A percentile compares a stretch with the other conserved stretches of the same genome.
Evolutionary conservation across 2,888 invertebrate genomes (phyloP).

Genomic region (Drosophila paramelanica): DNA sequence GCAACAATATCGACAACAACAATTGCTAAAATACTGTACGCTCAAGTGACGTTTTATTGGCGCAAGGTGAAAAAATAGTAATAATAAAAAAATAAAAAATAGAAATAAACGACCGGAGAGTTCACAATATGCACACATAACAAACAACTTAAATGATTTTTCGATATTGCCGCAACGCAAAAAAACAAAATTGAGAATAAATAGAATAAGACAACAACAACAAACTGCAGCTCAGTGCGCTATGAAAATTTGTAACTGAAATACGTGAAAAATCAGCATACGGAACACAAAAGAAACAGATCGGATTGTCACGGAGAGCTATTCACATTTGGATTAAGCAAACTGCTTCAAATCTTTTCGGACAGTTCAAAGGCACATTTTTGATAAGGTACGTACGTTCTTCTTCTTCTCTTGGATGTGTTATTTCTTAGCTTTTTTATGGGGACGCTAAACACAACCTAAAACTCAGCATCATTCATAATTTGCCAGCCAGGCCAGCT

Average conservation of each 20-base stretch:
- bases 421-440: conserved; percentile 34
- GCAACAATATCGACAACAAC: conserved; percentile 40
- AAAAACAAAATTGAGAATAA: conserved; percentile 1
- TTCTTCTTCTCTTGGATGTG: too few relatives aligned
- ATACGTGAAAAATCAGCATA: conserved; percentile 36
- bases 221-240: conserved; percentile 42
- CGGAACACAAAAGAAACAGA: conserved; percentile 2
- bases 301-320: conserved; percentile 17
- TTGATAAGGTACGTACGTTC: conserved; percentile 37
- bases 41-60: conserved; percentile 76
- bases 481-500: conserved; percentile 21
- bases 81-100: conserved; percentile 35
- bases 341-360: conserved; percentile 10
- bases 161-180: conserved; percentile 31
- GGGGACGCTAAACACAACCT: conserved; percentile 41
- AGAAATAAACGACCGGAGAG: conserved; percentile 47
- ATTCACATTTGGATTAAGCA: conserved; percentile 41
- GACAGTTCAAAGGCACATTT: conserved; percentile 33
- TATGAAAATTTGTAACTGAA: conserved; percentile 43
- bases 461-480: conserved; percentile 40
- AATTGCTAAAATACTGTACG: conserved; percentile 43
- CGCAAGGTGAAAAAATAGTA: conserved; percentile 62
- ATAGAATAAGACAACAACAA: conserved; percentile 34
- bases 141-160: conserved; percentile 65
- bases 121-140: conserved; percentile 54